Conservation (phyloP, 2,888 invertebrate species). For the Formica aserva region DNA sequence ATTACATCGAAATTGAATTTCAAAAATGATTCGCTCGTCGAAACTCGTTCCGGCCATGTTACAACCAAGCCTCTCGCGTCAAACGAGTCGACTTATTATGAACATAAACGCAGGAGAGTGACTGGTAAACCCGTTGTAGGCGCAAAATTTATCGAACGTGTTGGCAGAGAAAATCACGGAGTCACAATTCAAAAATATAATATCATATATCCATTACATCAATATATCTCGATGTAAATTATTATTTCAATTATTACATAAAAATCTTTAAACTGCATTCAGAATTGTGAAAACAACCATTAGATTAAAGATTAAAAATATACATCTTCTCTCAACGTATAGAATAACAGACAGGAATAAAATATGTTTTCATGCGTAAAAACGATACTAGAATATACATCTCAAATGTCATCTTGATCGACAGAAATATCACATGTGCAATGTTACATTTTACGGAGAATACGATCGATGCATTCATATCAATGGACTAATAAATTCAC, state of each 20-base stretch:
- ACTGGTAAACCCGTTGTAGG: background rate
- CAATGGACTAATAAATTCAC: background rate
- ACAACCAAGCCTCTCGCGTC: constrained; percentile 9
- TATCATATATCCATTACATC: background rate
- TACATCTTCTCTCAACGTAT: background rate
- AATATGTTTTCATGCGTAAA: background rate
- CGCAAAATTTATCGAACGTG: constrained; percentile 19
- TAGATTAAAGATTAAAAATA: background rate
- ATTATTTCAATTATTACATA: background rate
- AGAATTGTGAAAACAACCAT: background rate
- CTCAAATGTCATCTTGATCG: background rate
- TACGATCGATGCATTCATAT: background rate
- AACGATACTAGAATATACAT: background rate
- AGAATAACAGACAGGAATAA: background rate
- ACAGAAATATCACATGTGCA: background rate
- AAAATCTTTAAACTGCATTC: background rate
- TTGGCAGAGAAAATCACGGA: background rate
- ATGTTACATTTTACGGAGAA: background rate
- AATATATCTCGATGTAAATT: background rate
- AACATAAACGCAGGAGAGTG: background rate
- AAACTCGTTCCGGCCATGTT: background rate
- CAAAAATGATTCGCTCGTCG: constrained; percentile 7
- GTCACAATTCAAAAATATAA: background rate
- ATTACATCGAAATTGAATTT: constrained; percentile 53
- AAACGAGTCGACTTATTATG: background rate